Evolutionary conservation across 2,797 vertebrate genomes (phyloP), one percentile per base, ranked within the genome.

Genomic region (Catostomus latipinnis): DNA sequence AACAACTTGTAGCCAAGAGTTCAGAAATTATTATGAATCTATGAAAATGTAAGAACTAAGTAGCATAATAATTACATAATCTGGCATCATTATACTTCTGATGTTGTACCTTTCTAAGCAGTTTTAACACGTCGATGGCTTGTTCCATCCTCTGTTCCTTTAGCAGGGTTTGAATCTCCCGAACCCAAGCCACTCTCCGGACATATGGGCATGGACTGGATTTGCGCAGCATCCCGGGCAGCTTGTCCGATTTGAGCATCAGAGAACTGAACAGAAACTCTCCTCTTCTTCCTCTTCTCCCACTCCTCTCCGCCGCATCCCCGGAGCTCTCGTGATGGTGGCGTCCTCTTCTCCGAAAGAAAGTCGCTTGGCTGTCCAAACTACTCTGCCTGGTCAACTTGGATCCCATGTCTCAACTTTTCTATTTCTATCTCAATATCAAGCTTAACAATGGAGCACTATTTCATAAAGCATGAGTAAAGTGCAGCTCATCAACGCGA

Each of bases 101-200:
- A 22, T 9, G 43, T 49, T 58, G 88, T 83, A 95, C 96, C 96
- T 96, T 96, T 16, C 95, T 88, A 0, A 96, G 93, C 87, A 95
- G 86, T 83, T 90, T 88, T 81, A 97, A 93, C 85, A 95, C 90
- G 79, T 93, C 94, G 1, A 86, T 85, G 2, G 96, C 96, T 80
- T 94, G 93, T 78, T 96, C 94, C 43, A 88, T 89, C 84, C 89
- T 93, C 85, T 90, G 92, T 84, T 96, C 93, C 45, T 93, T 92
- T 78, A 97, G 93, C 43, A 93, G 93, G 83, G 90, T 92, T 92
- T 96, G 96, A 85, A 97, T 96, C 71, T 97, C 95, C 79, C 94
- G 91, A 88, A 96, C 92, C 96, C 96, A 95, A 18, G 93, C 92
- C 83, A 95, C 95, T 74, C 95, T 88, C 54, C 94, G 88, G 78